A percentile compares a stretch with the other conserved stretches of the same genome.
Evolutionary conservation across 2,113 vertebrate genomes (phyloP).

Genomic region (Microtus richardsoni): DNA sequence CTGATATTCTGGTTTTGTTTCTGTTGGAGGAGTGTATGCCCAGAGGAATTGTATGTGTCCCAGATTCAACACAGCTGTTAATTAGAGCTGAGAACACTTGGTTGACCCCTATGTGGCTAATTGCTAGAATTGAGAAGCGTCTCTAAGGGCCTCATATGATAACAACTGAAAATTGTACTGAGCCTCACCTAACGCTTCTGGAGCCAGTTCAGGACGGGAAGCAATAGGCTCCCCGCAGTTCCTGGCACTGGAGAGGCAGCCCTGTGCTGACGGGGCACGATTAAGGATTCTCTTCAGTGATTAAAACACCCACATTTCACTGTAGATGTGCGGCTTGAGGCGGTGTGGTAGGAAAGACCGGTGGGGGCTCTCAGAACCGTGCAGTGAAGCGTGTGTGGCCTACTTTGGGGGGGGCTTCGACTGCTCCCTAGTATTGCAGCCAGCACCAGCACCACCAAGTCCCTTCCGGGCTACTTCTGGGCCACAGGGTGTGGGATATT

Average conservation of each 20-base stretch:
- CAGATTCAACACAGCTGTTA: constrained; percentile 85
- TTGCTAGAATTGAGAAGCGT: constrained; percentile 80
- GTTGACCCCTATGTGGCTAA: constrained; percentile 82
- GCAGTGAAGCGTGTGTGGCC: not conserved
- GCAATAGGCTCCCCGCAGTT: constrained; percentile 75
- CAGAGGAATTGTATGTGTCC: constrained; percentile 78
- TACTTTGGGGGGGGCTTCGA: not conserved
- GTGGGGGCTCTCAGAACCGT: constrained; percentile 18
- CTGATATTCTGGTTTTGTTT: constrained; percentile 76
- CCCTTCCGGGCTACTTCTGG: not conserved
- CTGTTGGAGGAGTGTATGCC: constrained; percentile 76
- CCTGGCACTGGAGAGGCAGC: constrained; percentile 58
- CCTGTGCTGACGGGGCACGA: constrained; percentile 75
- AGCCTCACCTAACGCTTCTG: constrained; percentile 76
- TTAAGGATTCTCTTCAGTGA: constrained; percentile 79
- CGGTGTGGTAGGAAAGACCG: constrained; percentile 19
- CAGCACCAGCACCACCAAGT: not conserved
- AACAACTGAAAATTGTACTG: constrained; percentile 83
- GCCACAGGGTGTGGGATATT: no score
- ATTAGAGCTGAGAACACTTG: constrained; percentile 83
- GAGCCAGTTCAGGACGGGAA: constrained; percentile 68
- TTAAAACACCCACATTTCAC: constrained; percentile 80
- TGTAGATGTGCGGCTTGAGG: constrained; percentile 74
- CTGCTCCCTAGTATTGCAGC: not conserved
- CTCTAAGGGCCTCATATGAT: constrained; percentile 78